Base-by-base conservation (phyloP, 2,888 invertebrate genomes). In the Eupithecia abbreviata region DNA sequence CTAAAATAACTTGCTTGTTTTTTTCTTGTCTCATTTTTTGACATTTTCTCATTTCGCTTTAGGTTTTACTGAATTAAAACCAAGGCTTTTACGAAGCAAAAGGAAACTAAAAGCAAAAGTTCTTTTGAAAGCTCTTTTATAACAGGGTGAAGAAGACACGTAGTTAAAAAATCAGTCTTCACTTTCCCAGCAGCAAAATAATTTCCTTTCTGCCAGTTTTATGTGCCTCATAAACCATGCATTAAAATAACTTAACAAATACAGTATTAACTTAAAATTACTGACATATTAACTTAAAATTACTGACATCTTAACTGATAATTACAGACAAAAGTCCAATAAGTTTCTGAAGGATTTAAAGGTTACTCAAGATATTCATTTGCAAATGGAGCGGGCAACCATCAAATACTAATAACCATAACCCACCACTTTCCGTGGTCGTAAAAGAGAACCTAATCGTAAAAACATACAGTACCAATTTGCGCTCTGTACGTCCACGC, bases 381-480 rank as follows among this genome's bases (percentile, higher is more conserved):
- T 70, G 12, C 55, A 75, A 75, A 75, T 67, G 43, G 41, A 73
- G 77, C 47, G n/a, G 15, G 30, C 15, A 67, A 77, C 30, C 49
- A 15, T 67, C 66, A 70, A 77, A 73, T 43, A 51, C 71, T n/a
- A 41, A 71, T 71, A 77, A 75, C 62, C 51, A 75, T 74, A 77
- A 75, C 78, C 67, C n/a, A 69, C 72, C 71, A 72, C 49, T 47
- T 66, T 72, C 43, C 51, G 12, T 58, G 12, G 43, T 76, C 79
- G 74, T 79, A 73, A 76, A 76, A 67, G 18, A n/a, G 47, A 58
- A 42, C 9, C 55, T n/a, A 69, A 30, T 74, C 74, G 71, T 75
- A 74, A 79, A 75, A 73, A 51, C 62, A 75, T 69, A 77, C 74
- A 68, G 74, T 79, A 77, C 79, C 82, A 81, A 81, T 81, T 81